Conservation (phyloP, 2,888 invertebrate species). For the Glyphotaelius pellucidus region DNA sequence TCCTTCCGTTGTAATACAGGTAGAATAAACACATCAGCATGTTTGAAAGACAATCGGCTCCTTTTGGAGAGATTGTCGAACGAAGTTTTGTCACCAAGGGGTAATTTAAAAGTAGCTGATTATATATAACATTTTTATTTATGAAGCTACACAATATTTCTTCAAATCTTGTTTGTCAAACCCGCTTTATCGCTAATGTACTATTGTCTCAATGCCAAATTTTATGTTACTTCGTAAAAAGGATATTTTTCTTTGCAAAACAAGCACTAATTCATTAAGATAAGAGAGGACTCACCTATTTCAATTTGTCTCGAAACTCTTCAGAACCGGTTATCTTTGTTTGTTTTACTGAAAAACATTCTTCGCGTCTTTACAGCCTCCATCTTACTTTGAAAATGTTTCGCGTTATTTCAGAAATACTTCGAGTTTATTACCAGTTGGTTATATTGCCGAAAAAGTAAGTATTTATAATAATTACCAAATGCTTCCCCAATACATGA, state of each 20-base stretch:
- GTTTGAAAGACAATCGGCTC: too few species aligned
- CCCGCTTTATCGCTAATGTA: background rate
- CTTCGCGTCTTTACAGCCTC: background rate
- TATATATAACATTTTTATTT: too few species aligned
- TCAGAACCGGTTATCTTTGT: background rate
- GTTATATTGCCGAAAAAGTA: background rate
- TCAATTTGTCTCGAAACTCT: background rate
- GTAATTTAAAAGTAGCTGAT: too few species aligned
- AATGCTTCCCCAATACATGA: too few species aligned
- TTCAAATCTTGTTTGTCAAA: background rate
- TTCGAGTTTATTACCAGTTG: conserved; percentile 24
- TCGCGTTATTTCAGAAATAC: background rate
- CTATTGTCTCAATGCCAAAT: background rate
- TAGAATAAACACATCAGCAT: too few species aligned
- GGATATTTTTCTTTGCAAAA: background rate
- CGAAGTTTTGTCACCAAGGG: too few species aligned
- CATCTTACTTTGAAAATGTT: conserved; percentile 13
- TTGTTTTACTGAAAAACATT: background rate
- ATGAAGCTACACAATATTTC: background rate
- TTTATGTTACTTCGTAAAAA: too few species aligned
- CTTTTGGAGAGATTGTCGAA: too few species aligned
- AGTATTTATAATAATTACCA: conserved; percentile 9
- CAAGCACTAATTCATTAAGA: background rate
- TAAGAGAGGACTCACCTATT: background rate
- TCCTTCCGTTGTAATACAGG: too few species aligned